Evolutionary conservation across 2,888 invertebrate species (phyloP).

Genomic region (Adelphocoris suturalis): DNA sequence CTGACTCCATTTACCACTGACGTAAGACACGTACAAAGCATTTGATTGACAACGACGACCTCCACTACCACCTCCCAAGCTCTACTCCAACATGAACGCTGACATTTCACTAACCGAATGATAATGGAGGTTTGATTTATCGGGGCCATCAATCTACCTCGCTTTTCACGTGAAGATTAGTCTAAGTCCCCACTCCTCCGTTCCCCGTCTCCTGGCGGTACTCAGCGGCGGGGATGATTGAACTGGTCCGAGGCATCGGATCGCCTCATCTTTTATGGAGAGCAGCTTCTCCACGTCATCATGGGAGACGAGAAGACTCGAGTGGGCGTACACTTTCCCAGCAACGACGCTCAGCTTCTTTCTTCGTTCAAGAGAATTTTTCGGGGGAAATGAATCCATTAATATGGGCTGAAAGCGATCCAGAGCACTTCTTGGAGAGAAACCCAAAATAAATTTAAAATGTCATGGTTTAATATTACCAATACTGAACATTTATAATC

Average conservation of each 20-base stretch:
- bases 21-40: no score
- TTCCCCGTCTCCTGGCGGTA: neutral
- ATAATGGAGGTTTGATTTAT: slow-evolving; percentile 53
- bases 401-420: no score
- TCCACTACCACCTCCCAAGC: no score
- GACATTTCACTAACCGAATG: slow-evolving; percentile 55
- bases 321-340: no score
- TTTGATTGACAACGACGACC: no score
- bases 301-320: neutral
- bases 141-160: slow-evolving; percentile 55
- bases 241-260: neutral
- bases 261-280: slow-evolving; percentile 1
- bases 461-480: no score
- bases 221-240: neutral
- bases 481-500: no score
- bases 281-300: neutral
- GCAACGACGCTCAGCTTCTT: neutral
- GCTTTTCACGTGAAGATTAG: slow-evolving; percentile 51
- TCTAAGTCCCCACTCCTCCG: neutral
- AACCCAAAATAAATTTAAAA: no score
- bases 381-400: neutral
- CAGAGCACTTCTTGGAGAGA: no score
- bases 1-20: no score
- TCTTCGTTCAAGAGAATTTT: neutral
- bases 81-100: neutral